A percentile compares a stretch with the other conserved stretches of the same genome.
Evolutionary conservation across 2,113 vertebrate genomes (phyloP).

Genomic region (Tretioscincus oriximinensis): DNA sequence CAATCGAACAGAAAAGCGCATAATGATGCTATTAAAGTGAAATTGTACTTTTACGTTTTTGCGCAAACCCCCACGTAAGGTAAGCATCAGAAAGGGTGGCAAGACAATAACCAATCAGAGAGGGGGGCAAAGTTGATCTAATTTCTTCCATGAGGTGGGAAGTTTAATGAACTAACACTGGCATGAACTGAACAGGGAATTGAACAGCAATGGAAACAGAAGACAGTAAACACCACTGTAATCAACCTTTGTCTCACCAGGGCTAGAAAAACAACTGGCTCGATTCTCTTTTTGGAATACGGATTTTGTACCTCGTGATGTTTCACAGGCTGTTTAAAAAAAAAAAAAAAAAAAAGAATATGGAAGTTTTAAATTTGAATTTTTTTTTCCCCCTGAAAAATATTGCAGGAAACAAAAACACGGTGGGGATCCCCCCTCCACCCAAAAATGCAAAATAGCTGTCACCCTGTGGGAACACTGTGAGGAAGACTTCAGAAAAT

Average conservation of each 20-base stretch:
- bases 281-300: not conserved
- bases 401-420: not conserved
- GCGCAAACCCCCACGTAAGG: too few relatives aligned
- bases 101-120: too few relatives aligned
- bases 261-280: not conserved
- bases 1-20: too few relatives aligned
- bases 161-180: too few relatives aligned
- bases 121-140: too few relatives aligned
- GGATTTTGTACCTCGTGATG: not conserved
- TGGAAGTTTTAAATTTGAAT: not conserved
- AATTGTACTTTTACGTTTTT: too few relatives aligned
- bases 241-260: not conserved
- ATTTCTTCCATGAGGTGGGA: too few relatives aligned
- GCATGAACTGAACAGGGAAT: too few relatives aligned
- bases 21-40: too few relatives aligned
- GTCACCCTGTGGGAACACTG: not conserved
- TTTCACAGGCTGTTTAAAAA: not conserved
- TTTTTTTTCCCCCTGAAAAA: not conserved
- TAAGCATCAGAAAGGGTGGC: too few relatives aligned
- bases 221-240: not conserved
- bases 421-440: accelerated
- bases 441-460: not conserved
- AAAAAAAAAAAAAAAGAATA: not conserved
- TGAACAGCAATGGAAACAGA: too few relatives aligned
- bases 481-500: constrained; percentile 21